Base-by-base conservation (phyloP, 2,888 invertebrate species). In the Phania funesta region DNA sequence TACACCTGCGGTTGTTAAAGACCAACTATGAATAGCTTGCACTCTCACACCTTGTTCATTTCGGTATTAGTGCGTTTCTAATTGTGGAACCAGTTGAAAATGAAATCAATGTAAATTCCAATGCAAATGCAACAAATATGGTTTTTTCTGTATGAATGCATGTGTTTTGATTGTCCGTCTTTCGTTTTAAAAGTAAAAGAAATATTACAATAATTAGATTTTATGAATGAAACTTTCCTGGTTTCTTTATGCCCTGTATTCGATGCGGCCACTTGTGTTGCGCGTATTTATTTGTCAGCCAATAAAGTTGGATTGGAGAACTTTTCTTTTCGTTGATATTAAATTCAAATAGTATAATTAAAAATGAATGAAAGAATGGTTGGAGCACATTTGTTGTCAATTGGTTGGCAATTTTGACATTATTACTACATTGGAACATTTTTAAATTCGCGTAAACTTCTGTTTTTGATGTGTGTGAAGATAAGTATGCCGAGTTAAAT, bases 31-130 rank as follows among this genome's bases (percentile, higher is more conserved):
- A 38, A 7, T 78, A 62, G 11, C 20, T 67, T 64, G 24, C 65
- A 3, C 16, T 74, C n/a, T 70, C 68, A 52, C 38, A 65, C 67
- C 70, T 46, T 76, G 67, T 75, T 76, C 80, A 58, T 60, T 18
- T 62, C n/a, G 22, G 20, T 65, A 46, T 60, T 32, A 46, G 41
- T 83, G 83, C 80, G 75, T 62, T 68, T 48, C n/a, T 29, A 54
- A 32, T 41, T 54, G 46, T 4, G 80, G 68, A 76, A 84, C 54
- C 20, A 11, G 22, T 20, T 70, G 75, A 29, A 78, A 58, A 46
- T 35, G 35, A 46, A 65, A 46, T 35, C 52, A 78, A 81, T 52
- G 38, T 24, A 76, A 84, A 85, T 85, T 84, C 84, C 85, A 70
- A 84, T 67, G 84, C 84, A 83, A 58, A 70, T 80, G 70, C 83